Conservation (phyloP, 1,140 invertebrate genomes). For the Leptinotarsa texana region DNA sequence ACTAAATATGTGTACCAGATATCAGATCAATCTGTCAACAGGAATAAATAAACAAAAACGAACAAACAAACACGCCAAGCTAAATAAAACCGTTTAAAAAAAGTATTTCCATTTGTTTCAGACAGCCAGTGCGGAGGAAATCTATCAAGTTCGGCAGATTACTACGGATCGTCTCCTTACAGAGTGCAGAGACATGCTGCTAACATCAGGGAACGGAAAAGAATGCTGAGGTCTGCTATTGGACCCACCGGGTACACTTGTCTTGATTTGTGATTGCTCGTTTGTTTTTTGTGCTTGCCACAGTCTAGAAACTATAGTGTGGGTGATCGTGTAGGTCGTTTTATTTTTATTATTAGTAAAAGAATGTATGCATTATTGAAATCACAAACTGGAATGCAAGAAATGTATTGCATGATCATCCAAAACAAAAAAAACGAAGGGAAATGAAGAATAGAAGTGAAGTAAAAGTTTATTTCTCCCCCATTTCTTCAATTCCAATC, state of each 20-base stretch:
- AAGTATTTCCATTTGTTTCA: constrained; percentile 43
- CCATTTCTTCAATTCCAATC: too few relatives aligned
- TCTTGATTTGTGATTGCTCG: constrained; percentile 45
- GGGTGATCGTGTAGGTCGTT: constrained; percentile 25
- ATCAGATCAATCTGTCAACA: too few relatives aligned
- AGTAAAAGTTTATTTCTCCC: too few relatives aligned
- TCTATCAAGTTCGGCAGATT: constrained; percentile 56
- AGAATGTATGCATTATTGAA: too few relatives aligned
- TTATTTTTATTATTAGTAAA: background rate
- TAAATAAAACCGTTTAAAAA: too few relatives aligned
- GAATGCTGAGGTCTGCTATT: constrained; percentile 91
- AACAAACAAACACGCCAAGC: too few relatives aligned
- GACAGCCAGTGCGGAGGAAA: constrained; percentile 51
- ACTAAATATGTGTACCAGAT: too few relatives aligned
- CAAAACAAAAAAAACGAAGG: background rate
- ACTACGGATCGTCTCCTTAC: constrained; percentile 76
- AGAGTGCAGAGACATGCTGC: constrained; percentile 87
- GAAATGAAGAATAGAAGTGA: too few relatives aligned
- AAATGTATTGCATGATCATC: too few relatives aligned
- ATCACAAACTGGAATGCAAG: too few relatives aligned
- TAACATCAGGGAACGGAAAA: constrained; percentile 90
- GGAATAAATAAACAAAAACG: too few relatives aligned
- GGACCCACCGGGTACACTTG: constrained; percentile 68
- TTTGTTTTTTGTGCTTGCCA: constrained; percentile 42
- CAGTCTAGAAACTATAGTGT: constrained; percentile 3